phyloP scores from a whole-genome alignment of 2,888 invertebrate genomes.

The Phaedon cochleariae region DNA sequence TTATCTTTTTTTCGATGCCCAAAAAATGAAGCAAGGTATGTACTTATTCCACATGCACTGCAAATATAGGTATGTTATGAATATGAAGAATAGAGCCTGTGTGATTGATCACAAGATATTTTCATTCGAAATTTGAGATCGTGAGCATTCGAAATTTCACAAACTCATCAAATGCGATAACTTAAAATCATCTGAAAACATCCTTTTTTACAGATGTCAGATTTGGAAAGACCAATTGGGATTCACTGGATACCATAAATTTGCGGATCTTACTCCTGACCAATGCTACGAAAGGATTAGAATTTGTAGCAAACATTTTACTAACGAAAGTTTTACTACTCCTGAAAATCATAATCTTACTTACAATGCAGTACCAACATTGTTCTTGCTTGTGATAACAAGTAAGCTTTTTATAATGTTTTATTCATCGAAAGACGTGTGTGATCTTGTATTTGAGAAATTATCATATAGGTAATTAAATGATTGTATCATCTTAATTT shows the following conservation, averaged over 20 bases:
- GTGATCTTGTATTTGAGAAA: too few species aligned
- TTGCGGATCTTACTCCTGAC: constrained; percentile 24
- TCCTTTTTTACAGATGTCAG: constrained; percentile 18
- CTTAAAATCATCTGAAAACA: constrained; percentile 1
- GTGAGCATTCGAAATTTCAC: not conserved
- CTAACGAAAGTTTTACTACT: constrained; percentile 11
- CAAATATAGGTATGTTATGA: not conserved
- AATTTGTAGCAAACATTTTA: constrained; percentile 28
- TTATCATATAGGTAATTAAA: too few species aligned
- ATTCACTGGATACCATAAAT: constrained; percentile 22
- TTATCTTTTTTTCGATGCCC: constrained; percentile 15
- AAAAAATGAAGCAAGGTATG: constrained; percentile 15
- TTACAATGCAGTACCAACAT: constrained; percentile 16
- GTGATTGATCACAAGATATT: constrained; percentile 1
- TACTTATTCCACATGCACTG: not conserved
- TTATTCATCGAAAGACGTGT: too few species aligned
- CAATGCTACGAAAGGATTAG: constrained; percentile 25
- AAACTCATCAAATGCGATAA: not conserved
- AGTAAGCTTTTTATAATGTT: constrained; percentile 14
- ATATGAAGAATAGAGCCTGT: constrained; percentile 4
- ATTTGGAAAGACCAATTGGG: constrained; percentile 25
- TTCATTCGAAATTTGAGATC: constrained; percentile 4
- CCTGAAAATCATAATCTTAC: constrained; percentile 10
- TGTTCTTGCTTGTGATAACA: constrained; percentile 2
- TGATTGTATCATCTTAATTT: not conserved